Base-by-base conservation (phyloP, 2,113 vertebrate species). In the Ictalurus punctatus region DNA sequence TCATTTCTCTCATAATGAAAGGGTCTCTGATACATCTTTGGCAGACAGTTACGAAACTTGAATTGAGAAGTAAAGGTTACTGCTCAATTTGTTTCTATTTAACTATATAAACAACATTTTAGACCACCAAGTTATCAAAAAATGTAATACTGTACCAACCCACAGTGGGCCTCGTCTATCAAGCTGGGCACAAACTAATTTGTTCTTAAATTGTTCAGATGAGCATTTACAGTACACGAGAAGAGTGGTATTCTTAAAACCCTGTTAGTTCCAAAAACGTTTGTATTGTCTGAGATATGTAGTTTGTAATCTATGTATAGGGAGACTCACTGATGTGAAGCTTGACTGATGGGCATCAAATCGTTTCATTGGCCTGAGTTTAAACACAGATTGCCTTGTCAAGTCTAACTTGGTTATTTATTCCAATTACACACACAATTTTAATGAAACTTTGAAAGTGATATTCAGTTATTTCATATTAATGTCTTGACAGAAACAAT, bases 1-100 rank as follows among this genome's bases (percentile, higher is more conserved):
- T 89, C 80, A 86, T 81, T 59, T 54, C 5, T 34, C 13, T 69
- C 58, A 25, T 67, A 34, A 63, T 17, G 81, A 78, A 79, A 30
- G 25, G 2, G 27, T 40, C 27, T 48, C 34, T n/a, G 67, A 74
- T 56, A 21, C 19, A 59, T 65, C 40, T 44, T 61, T 59, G 8
- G 25, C 30, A 27, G 23, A 79, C 48, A 10, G 63, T 85, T 69
- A 54, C 0, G 63, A 85, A 54, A 58, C 44, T 14, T 16, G 44
- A 79, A 79, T 79, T n/a, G 44, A 79, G 23, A 27, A 27, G 71
- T 79, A 6, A n/a, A 79, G 37, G 37, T 5, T 19, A 76, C 1
- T 4, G 27, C 25, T 54, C 0, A 56, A 1, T 56, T 80, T 30
- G 27, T 19, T 80, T 30, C 48, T 30, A 30, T 17, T 54, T 6